phyloP scores from a whole-genome alignment of 2,113 vertebrate genomes.

The Osmerus mordax region DNA sequence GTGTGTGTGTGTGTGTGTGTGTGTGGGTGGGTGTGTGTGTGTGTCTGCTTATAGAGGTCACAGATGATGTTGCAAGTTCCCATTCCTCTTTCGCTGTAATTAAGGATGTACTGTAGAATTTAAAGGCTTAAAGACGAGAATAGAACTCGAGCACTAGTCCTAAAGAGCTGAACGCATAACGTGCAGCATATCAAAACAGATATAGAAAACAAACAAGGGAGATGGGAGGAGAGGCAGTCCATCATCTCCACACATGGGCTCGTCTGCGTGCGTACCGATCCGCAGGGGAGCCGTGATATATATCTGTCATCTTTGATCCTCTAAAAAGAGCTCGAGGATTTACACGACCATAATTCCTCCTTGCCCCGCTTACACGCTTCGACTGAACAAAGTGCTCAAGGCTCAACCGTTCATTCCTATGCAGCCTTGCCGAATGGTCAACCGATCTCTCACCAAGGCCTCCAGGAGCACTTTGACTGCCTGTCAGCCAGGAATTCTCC shows the following conservation, averaged over 20 bases:
- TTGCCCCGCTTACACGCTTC: slow-evolving; percentile 42
- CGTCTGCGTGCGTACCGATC: slow-evolving; percentile 22
- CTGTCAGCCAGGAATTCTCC: slow-evolving; percentile 69
- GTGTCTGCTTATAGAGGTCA: no score
- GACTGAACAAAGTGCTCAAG: background rate
- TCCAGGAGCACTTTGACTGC: slow-evolving; percentile 42
- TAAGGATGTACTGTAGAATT: no score
- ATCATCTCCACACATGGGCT: background rate
- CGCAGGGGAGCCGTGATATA: slow-evolving; percentile 40
- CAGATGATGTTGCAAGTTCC: no score
- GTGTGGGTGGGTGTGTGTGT: no score
- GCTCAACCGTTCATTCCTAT: background rate
- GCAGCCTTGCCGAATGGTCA: slow-evolving; percentile 25
- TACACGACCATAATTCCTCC: slow-evolving; percentile 52
- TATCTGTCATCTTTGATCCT: slow-evolving; percentile 49
- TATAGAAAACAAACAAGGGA: background rate
- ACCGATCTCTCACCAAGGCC: slow-evolving; percentile 42
- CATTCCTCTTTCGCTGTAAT: no score
- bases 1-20: no score
- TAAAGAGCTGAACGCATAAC: background rate
- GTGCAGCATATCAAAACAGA: background rate
- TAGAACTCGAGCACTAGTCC: no score
- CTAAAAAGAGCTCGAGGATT: slow-evolving; percentile 50
- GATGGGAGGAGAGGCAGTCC: background rate
- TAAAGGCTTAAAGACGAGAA: no score